Percentiles rank a stretch among this genome's conserved stretches.
phyloP scores from a whole-genome alignment of 2,113 vertebrate genomes.

The Excalfactoria chinensis region DNA sequence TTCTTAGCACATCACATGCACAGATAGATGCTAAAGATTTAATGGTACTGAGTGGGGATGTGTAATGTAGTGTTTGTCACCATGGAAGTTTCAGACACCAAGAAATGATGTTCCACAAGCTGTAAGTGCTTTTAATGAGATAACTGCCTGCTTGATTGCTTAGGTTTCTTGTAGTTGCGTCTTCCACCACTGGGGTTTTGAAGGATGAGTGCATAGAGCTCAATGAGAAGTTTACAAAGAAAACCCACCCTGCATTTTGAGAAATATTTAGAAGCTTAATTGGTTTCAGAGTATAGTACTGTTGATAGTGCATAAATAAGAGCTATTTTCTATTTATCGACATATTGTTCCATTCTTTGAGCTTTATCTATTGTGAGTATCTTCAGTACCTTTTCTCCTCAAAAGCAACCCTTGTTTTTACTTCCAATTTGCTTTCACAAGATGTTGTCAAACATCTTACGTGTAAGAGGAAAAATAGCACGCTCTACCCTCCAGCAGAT shows the following conservation, averaged over 20 bases:
- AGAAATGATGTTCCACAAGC: conserved; percentile 27
- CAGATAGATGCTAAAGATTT: neutral
- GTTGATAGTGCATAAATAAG: conserved; percentile 51
- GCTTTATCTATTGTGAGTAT: conserved; percentile 8
- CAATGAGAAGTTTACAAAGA: neutral
- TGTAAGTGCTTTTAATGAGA: conserved; percentile 42
- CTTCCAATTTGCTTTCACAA: conserved; percentile 2
- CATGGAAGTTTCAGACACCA: neutral
- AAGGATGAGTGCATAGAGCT: conserved; percentile 16
- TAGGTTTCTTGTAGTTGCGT: conserved; percentile 1
- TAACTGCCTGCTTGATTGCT: neutral
- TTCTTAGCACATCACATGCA: neutral
- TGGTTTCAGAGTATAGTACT: conserved; percentile 37
- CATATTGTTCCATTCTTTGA: conserved; percentile 18
- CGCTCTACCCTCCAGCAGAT: neutral
- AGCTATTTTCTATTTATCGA: conserved; percentile 60
- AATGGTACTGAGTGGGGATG: neutral
- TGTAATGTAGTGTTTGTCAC: neutral
- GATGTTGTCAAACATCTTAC: neutral
- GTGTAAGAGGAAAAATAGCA: neutral
- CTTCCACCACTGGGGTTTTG: neutral
- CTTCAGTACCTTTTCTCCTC: conserved; percentile 14
- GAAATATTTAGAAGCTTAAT: conserved; percentile 53
- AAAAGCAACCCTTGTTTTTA: neutral
- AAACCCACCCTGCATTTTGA: conserved; percentile 15